Evolutionary conservation across 1,140 invertebrate genomes (phyloP).

Genomic region (Eriocheir sinensis): DNA sequence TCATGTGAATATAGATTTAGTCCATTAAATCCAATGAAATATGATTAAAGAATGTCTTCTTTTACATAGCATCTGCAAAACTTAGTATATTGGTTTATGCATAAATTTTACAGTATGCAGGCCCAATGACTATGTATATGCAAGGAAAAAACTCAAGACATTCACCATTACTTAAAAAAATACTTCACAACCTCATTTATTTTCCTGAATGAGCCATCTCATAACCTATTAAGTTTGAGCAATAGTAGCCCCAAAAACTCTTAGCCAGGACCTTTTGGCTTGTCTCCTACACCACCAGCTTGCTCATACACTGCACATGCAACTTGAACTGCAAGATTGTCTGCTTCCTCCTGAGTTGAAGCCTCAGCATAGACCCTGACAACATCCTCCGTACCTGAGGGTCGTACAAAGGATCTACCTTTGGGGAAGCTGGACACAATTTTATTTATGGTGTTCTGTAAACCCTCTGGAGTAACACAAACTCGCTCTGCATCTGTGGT

Average conservation of each 20-base stretch:
- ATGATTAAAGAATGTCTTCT: too few species aligned
- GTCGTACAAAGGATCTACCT: conserved; percentile 93
- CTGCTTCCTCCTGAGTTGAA: conserved; percentile 87
- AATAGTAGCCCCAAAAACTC: not conserved
- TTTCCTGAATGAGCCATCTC: not conserved
- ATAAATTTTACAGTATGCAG: not conserved
- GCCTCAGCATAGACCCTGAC: conserved; percentile 98
- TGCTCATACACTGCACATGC: conserved; percentile 87
- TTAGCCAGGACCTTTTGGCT: conserved; percentile 54
- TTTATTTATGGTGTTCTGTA: conserved; percentile 92
- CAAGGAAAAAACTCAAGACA: not conserved
- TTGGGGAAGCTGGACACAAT: conserved; percentile 87
- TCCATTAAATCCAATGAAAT: too few species aligned
- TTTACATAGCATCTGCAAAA: too few species aligned
- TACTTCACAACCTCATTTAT: too few species aligned
- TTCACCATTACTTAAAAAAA: not conserved
- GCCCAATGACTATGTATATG: not conserved
- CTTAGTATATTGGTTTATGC: too few species aligned
- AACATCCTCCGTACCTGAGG: conserved; percentile 95
- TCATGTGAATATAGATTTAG: too few species aligned
- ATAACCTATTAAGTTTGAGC: not conserved
- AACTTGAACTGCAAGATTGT: conserved; percentile 90
- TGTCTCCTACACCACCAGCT: conserved; percentile 73
- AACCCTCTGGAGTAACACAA: conserved; percentile 89
- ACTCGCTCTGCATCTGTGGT: conserved; percentile 93